These are phyloP conservation scores for Turnix velox DNA, from an alignment of 2,113 vertebrate species.

Conservation along the genomic window DNA sequence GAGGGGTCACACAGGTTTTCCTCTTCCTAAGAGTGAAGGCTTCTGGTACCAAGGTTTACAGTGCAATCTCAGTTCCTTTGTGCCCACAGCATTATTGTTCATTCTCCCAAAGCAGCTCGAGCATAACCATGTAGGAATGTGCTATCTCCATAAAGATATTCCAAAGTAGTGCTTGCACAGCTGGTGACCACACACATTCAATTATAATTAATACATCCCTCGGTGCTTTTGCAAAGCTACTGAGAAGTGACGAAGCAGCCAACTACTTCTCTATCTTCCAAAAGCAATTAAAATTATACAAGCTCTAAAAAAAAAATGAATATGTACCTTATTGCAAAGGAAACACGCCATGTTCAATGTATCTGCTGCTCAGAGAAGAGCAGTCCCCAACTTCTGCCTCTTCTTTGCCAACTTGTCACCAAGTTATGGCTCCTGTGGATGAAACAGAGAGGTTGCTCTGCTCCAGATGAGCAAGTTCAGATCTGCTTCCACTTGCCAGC, in stretches of 20 bases:
- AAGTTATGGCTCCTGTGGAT: not conserved
- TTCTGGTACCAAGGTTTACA: constrained; percentile 39
- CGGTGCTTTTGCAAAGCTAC: not conserved
- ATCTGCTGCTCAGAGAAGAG: not conserved
- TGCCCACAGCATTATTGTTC: constrained; percentile 50
- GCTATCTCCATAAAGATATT: not conserved
- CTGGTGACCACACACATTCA: not conserved
- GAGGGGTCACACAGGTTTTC: not conserved
- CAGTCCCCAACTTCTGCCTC: not conserved
- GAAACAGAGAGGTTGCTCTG: not conserved
- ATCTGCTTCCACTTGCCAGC: not conserved
- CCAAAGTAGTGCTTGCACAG: not conserved
- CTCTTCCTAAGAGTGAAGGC: constrained; percentile 34
- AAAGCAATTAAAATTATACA: not conserved
- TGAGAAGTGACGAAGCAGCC: not conserved
- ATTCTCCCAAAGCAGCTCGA: constrained; percentile 2
- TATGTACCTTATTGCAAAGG: not conserved
- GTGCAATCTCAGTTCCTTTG: constrained; percentile 49
- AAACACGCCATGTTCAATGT: not conserved
- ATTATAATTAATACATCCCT: not conserved
- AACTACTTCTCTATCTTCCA: not conserved
- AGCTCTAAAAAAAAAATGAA: not conserved
- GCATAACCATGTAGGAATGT: not conserved
- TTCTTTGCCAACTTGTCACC: not conserved
- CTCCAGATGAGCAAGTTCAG: not conserved